phyloP scores from a whole-genome alignment of 2,888 invertebrate genomes.

The Cepaea hortensis region DNA sequence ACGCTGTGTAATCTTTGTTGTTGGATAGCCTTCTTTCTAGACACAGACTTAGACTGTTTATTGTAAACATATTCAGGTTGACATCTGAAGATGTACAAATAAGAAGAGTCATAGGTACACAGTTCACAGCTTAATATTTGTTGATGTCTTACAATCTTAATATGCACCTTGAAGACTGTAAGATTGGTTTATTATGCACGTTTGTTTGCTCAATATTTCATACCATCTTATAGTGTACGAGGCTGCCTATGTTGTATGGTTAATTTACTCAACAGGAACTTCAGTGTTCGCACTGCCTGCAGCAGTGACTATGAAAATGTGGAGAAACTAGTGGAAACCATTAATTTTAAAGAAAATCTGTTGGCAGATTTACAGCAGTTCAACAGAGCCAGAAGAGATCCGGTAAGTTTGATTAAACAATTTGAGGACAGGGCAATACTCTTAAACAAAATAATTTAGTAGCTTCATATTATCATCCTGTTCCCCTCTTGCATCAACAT shows the following conservation, averaged over 20 bases:
- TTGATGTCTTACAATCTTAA: too few relatives aligned
- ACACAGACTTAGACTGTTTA: not conserved
- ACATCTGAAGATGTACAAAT: too few relatives aligned
- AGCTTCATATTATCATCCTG: too few relatives aligned
- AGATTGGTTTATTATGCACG: too few relatives aligned
- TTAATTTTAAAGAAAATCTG: constrained; percentile 69
- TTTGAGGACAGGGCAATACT: too few relatives aligned
- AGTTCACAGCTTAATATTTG: too few relatives aligned
- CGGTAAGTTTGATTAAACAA: constrained; percentile 55
- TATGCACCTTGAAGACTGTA: too few relatives aligned
- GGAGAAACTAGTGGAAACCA: constrained; percentile 66
- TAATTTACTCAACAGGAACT: constrained; percentile 60
- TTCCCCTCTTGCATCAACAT: too few relatives aligned
- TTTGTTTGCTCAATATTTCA: too few relatives aligned
- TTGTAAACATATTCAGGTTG: not conserved
- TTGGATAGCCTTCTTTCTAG: not conserved
- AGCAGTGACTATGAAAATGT: constrained; percentile 64
- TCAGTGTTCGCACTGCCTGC: constrained; percentile 68
- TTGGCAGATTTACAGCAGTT: constrained; percentile 71
- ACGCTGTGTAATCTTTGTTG: not conserved
- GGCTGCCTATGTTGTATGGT: not conserved
- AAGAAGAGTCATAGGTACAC: too few relatives aligned
- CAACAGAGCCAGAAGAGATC: constrained; percentile 70
- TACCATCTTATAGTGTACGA: not conserved
- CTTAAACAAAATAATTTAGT: too few relatives aligned